Evolutionary conservation across 2,113 vertebrate species (phyloP).

Genomic region (Bothrops jararaca): DNA sequence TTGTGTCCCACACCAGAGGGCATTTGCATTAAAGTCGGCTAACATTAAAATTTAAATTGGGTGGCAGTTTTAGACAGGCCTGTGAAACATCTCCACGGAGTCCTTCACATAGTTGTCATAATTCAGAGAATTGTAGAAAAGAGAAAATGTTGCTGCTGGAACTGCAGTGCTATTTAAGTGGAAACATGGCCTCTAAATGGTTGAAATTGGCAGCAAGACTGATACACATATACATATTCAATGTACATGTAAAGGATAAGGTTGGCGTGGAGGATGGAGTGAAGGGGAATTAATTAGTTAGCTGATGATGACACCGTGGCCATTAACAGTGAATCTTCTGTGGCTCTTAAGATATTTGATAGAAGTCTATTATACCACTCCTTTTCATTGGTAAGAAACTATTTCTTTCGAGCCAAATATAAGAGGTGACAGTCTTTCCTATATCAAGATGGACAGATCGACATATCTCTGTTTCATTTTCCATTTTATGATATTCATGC

Average conservation of each 20-base stretch:
- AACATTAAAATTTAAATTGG: background rate
- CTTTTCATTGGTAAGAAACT: background rate
- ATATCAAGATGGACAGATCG: background rate
- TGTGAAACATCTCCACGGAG: background rate
- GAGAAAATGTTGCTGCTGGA: background rate
- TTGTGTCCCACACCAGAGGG: background rate
- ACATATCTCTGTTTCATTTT: background rate
- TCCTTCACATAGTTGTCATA: background rate
- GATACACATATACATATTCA: background rate
- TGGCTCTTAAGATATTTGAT: background rate
- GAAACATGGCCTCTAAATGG: background rate
- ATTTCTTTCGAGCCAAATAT: background rate
- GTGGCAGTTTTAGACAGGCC: background rate
- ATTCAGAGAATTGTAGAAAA: background rate
- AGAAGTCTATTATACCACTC: background rate
- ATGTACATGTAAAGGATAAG: background rate
- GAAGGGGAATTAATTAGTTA: background rate
- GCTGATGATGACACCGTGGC: background rate
- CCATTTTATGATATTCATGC: background rate
- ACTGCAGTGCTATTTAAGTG: background rate
- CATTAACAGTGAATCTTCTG: background rate
- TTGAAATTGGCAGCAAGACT: background rate
- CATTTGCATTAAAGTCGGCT: background rate
- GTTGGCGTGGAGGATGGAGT: background rate
- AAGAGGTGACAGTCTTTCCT: background rate